Evolutionary conservation across 92 coral and sea anemone species (phyloP).

Genomic region (Micromussa lordhowensis): DNA sequence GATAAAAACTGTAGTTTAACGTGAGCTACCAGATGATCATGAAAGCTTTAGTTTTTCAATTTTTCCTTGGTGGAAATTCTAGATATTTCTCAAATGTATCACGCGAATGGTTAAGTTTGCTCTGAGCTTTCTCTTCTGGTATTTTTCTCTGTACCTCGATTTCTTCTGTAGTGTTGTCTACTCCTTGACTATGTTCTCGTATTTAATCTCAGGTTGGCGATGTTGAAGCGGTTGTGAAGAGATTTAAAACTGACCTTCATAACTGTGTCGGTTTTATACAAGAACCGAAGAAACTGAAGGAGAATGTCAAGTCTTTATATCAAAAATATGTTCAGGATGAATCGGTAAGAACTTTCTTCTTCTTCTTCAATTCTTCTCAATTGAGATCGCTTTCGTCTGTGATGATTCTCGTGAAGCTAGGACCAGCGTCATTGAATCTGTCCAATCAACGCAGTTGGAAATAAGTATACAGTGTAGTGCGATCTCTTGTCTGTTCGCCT

Average conservation of each 20-base stretch:
- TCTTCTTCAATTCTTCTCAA: too few species aligned
- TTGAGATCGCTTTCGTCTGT: not conserved
- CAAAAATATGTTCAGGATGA: conserved; percentile 98
- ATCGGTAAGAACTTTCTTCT: conserved; percentile 65
- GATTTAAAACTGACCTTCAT: conserved; percentile 95
- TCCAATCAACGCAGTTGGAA: not conserved
- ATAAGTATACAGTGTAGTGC: too few species aligned
- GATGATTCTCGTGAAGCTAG: not conserved
- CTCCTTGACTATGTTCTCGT: too few species aligned
- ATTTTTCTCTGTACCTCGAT: too few species aligned
- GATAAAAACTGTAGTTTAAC: too few species aligned
- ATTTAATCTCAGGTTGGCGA: conserved; percentile 91
- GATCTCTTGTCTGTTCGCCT: not conserved
- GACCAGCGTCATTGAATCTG: not conserved
- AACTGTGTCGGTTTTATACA: conserved; percentile 98
- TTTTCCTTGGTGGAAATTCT: too few species aligned
- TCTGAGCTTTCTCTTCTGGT: too few species aligned
- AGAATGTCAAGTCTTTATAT: conserved; percentile 84
- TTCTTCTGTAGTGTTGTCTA: too few species aligned
- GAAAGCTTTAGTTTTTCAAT: too few species aligned
- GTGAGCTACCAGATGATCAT: too few species aligned
- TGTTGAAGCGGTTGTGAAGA: conserved; percentile 96
- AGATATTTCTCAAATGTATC: too few species aligned
- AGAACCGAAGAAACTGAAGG: conserved; percentile 97
- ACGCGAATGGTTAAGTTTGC: too few species aligned